phyloP scores from a whole-genome alignment of 2,113 vertebrate genomes.

The Bolborhynchus lineola region DNA sequence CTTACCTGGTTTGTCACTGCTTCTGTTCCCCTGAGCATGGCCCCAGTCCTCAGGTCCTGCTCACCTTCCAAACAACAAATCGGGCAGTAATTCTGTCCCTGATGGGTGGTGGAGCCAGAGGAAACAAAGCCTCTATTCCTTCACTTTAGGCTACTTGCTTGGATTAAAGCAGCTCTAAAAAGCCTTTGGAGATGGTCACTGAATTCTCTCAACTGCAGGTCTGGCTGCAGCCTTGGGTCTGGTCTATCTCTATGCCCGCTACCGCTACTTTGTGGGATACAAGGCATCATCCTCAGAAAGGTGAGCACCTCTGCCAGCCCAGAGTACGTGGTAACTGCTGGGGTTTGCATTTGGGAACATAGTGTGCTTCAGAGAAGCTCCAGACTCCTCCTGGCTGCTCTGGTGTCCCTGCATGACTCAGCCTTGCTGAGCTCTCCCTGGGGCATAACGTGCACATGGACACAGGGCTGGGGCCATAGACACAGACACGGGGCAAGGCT shows the following conservation, averaged over 20 bases:
- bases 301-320: constrained; percentile 61
- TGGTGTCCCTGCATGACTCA: neutral
- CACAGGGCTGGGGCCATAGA: neutral
- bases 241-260: constrained; percentile 80
- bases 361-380: neutral
- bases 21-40: neutral
- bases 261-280: constrained; percentile 87
- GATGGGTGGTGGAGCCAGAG: neutral
- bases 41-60: neutral
- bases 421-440: neutral
- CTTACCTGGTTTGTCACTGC: neutral
- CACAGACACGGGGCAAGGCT: neutral
- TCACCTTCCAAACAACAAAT: neutral
- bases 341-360: neutral
- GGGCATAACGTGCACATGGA: fast-evolving
- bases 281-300: constrained; percentile 74
- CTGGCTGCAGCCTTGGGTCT: constrained; percentile 80
- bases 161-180: neutral
- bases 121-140: neutral
- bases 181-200: neutral
- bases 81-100: neutral
- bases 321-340: neutral
- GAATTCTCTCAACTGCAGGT: constrained; percentile 57
- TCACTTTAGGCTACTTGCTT: neutral
- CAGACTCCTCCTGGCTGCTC: neutral